These are phyloP conservation scores for Piprites chloris DNA, from an alignment of 2,113 vertebrate genomes.

Conservation along the genomic window DNA sequence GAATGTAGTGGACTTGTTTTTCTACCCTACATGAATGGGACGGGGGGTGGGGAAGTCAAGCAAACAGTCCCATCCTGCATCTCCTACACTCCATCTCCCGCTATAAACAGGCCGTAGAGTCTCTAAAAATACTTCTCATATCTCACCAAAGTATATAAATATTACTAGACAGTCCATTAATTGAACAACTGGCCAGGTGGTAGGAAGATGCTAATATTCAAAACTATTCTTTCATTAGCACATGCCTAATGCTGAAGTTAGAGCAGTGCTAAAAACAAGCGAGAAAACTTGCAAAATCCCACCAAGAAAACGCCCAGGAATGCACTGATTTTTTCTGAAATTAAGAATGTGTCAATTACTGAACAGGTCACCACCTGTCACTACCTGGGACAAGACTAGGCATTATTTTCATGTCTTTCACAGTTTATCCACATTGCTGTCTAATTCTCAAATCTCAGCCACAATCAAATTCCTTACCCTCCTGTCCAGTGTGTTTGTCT, in stretches of 20 bases:
- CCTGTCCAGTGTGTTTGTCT: neutral
- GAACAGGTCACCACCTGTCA: neutral
- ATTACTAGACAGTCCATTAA: neutral
- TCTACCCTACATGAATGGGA: neutral
- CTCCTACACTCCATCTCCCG: neutral
- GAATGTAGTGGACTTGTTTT: neutral
- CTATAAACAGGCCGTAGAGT: neutral
- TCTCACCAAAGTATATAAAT: neutral
- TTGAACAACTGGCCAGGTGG: slow-evolving; percentile 2
- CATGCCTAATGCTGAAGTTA: neutral
- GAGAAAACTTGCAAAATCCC: slow-evolving; percentile 17
- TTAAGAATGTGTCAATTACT: neutral
- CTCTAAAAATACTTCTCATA: neutral
- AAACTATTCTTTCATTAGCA: neutral
- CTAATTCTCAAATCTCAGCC: neutral
- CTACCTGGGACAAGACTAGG: neutral
- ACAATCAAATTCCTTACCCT: neutral
- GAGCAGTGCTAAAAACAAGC: neutral
- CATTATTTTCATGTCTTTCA: neutral
- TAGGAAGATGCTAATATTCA: neutral
- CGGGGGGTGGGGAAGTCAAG: neutral
- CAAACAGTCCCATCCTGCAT: neutral
- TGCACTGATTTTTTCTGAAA: neutral
- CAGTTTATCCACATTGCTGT: neutral
- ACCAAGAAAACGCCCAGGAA: neutral